phyloP scores from a whole-genome alignment of 2,113 vertebrate genomes.

The Colinus virginianus region DNA sequence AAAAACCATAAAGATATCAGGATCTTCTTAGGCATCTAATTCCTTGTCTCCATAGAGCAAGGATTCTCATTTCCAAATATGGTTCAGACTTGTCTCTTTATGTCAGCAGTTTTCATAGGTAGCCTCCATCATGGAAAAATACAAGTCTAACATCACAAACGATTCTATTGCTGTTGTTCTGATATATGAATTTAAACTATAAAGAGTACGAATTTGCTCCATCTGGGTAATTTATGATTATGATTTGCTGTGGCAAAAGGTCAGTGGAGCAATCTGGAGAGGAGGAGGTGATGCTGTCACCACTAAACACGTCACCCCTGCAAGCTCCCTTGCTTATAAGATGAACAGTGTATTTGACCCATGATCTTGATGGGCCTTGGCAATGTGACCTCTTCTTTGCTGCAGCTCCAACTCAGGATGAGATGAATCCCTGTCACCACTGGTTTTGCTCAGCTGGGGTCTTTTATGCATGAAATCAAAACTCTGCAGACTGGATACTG shows the following conservation, averaged over 20 bases:
- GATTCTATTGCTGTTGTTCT: not conserved
- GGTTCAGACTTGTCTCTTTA: not conserved
- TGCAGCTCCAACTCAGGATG: not conserved
- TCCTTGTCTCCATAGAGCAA: not conserved
- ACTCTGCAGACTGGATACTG: not conserved
- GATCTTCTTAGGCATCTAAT: not conserved
- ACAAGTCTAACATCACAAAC: not conserved
- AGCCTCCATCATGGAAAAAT: not conserved
- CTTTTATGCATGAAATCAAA: not conserved
- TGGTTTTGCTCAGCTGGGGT: not conserved
- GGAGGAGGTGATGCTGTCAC: not conserved
- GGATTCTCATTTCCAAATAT: not conserved
- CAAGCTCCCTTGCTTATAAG: not conserved
- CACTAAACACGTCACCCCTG: not conserved
- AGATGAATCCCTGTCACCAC: not conserved
- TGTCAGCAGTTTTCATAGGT: not conserved
- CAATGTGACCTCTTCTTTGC: not conserved
- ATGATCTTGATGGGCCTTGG: not conserved
- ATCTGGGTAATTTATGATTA: not conserved
- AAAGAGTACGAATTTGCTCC: not conserved
- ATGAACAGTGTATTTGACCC: not conserved
- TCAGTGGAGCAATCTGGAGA: not conserved
- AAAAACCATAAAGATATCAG: fast-evolving
- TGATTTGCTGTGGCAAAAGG: not conserved
- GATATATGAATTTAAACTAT: not conserved